Base-by-base conservation (phyloP, 2,888 invertebrate genomes). In the Drosophila anceps region DNA sequence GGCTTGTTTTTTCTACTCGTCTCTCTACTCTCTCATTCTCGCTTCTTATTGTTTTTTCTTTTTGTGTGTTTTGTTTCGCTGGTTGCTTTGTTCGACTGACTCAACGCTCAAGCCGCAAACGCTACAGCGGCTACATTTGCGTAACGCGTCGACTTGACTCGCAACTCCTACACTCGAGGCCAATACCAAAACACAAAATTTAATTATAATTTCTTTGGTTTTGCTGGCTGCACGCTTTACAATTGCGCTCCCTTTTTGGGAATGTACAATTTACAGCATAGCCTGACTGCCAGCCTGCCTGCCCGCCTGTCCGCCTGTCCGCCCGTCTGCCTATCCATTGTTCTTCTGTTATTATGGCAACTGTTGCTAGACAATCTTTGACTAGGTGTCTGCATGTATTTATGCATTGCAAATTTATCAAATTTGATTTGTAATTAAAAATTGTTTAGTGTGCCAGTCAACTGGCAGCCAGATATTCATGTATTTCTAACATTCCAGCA, bases 111-210 rank as follows among this genome's bases (percentile, higher is more conserved):
- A 44, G 48, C 81, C 80, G 72, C 81, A 74, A 68, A 75, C 46
- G 15, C 37, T 39, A 55, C 78, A 69, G 64, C 60, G 39, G 54
- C 27, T 50, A 37, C 43, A 41, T 39, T 51, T 29, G 37, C 44
- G 65, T 15, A 71, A 59, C 46, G 57, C 9, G n/a, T 37, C 37
- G 20, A 43, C 20, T 18, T 43, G 54, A 62, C 46, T 78, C 51
- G 48, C 20, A 15, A 24, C 62, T 27, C 57, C 54, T 27, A 12
- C 51, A 10, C 51, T 50, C 37, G 37, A 27, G 65, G 44, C 79
- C 69, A 72, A 76, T 79, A 68, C 73, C 68, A 79, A 82, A 78
- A 78, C 81, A 60, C 75, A 75, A 82, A 82, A 82, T 82, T 81
- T 83, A 82, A 83, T 82, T 82, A 82, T 73, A 81, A 73, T 81